Conservation (phyloP, 2,888 invertebrate species). For the Teleogryllus oceanicus region DNA sequence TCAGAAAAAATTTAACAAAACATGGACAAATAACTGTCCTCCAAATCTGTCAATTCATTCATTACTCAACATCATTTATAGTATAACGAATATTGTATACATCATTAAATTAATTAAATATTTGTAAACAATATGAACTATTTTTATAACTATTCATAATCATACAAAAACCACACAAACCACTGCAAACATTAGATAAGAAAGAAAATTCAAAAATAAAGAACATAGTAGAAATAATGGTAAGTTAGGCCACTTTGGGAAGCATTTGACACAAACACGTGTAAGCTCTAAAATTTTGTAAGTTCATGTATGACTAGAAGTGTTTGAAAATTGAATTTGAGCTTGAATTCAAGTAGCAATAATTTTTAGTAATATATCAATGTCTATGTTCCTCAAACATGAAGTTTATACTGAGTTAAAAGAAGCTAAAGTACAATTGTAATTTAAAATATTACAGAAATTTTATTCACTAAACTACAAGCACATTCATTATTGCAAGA, state of each 20-base stretch:
- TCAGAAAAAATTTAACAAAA: background rate
- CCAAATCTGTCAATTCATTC: background rate
- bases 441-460: background rate
- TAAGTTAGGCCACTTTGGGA: constrained; percentile 18
- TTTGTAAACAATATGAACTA: background rate
- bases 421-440: background rate
- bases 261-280: background rate
- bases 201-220: background rate
- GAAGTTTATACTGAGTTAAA: background rate
- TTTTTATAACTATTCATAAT: background rate
- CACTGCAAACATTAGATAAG: background rate
- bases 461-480: background rate
- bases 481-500: background rate
- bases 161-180: background rate
- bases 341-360: background rate
- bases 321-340: background rate
- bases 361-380: constrained; percentile 2
- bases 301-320: background rate
- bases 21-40: background rate
- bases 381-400: background rate
- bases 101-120: background rate
- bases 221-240: background rate
- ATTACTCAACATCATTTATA: background rate
- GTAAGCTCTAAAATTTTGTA: background rate
- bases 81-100: background rate